These are phyloP conservation scores for Megastigmus dorsalis DNA, from an alignment of 2,888 invertebrate genomes.

Conservation along the genomic window DNA sequence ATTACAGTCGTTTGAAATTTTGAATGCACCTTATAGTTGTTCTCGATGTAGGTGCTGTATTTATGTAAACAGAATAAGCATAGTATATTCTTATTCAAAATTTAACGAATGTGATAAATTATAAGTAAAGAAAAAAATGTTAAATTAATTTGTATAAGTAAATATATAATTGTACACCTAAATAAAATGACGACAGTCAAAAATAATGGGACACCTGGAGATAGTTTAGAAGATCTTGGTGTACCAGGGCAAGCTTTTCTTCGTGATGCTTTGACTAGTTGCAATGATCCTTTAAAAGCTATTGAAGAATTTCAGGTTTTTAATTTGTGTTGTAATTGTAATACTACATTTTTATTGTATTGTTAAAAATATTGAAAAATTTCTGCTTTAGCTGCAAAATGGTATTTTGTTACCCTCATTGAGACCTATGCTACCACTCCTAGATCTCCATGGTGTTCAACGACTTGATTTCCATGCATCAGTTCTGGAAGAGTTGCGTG, in stretches of 20 bases:
- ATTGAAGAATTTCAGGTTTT: slow-evolving; percentile 96
- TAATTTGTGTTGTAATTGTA: slow-evolving; percentile 14
- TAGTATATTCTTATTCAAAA: too few species aligned
- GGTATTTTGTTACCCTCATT: slow-evolving; percentile 93
- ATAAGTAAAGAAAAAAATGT: too few species aligned
- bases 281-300: slow-evolving; percentile 97
- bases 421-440: slow-evolving; percentile 93
- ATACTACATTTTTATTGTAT: background rate
- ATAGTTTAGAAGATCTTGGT: slow-evolving; percentile 88
- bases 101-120: too few species aligned
- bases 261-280: slow-evolving; percentile 93
- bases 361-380: background rate
- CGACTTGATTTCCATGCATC: slow-evolving; percentile 96
- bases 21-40: too few species aligned
- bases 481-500: slow-evolving; percentile 86
- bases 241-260: slow-evolving; percentile 91
- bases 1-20: too few species aligned
- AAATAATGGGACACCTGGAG: slow-evolving; percentile 73
- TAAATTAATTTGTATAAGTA: too few species aligned
- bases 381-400: slow-evolving; percentile 84
- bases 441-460: slow-evolving; percentile 95
- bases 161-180: too few species aligned
- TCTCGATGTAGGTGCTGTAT: too few species aligned
- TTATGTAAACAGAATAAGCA: too few species aligned
- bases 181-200: slow-evolving; percentile 66